Conservation (phyloP, 2,888 invertebrate species). For the Erannis defoliaria region DNA sequence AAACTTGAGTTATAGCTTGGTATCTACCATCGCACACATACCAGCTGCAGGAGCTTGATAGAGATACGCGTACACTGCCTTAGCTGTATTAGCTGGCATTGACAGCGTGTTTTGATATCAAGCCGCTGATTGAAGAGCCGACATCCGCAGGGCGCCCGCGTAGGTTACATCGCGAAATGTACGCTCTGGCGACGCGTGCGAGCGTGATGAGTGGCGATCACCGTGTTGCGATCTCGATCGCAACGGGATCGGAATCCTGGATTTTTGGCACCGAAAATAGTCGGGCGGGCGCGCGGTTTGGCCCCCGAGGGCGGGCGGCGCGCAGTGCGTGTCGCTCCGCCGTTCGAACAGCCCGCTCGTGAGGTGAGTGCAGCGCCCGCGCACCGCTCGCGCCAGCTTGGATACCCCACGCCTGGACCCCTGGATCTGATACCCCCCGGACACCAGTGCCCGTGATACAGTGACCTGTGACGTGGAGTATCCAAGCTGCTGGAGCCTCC, state of each 20-base stretch:
- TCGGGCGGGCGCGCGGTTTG: slow-evolving; percentile 77
- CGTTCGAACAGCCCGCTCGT: slow-evolving; percentile 84
- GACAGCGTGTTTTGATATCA: slow-evolving; percentile 43
- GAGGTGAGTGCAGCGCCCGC: slow-evolving; percentile 74
- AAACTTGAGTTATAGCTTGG: slow-evolving; percentile 41
- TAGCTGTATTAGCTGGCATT: slow-evolving; percentile 38
- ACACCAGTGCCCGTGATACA: slow-evolving; percentile 42
- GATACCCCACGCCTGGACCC: slow-evolving; percentile 62
- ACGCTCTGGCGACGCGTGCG: slow-evolving; percentile 57
- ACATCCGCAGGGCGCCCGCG: slow-evolving; percentile 48
- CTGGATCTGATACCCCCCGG: slow-evolving; percentile 43
- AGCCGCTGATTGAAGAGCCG: slow-evolving; percentile 42
- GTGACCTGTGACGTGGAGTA: slow-evolving; percentile 61
- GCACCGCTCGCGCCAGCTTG: slow-evolving; percentile 60
- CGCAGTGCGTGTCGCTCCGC: slow-evolving; percentile 87
- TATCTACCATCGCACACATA: slow-evolving; percentile 4
- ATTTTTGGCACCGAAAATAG: slow-evolving; percentile 87
- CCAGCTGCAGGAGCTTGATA: slow-evolving; percentile 15
- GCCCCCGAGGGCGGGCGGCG: slow-evolving; percentile 72
- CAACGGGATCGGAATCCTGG: slow-evolving; percentile 75
- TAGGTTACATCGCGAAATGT: slow-evolving; percentile 39
- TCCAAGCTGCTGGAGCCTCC: slow-evolving; percentile 68
- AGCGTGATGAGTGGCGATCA: slow-evolving; percentile 68
- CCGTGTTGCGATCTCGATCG: slow-evolving; percentile 66
- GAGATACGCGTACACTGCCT: slow-evolving; percentile 18